Conservation (phyloP, 2,888 invertebrate species). For the Agrypnus murinus region DNA sequence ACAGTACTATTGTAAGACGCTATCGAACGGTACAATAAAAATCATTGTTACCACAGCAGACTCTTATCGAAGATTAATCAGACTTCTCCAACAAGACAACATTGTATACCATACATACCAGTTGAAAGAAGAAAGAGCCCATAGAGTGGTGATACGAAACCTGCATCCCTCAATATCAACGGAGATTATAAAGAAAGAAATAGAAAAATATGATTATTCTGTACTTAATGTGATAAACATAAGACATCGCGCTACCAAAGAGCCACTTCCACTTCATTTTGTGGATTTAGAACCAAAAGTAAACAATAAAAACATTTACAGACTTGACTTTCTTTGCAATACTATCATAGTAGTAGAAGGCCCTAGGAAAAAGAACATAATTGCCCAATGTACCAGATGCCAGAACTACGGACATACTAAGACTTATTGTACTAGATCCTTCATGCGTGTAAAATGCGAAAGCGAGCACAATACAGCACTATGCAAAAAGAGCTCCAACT, state of each 20-base stretch:
- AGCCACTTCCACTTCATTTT: neutral
- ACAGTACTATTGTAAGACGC: neutral
- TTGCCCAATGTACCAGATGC: slow-evolving; percentile 24
- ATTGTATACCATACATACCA: neutral
- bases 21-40: neutral
- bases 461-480: too few relatives aligned
- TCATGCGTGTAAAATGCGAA: too few relatives aligned
- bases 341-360: neutral
- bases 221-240: slow-evolving; percentile 7
- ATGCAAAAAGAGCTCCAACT: too few relatives aligned
- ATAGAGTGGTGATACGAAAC: neutral
- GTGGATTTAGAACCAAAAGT: slow-evolving; percentile 13
- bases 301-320: slow-evolving; percentile 21
- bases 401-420: too few relatives aligned
- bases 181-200: slow-evolving; percentile 2
- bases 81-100: neutral
- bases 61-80: slow-evolving; percentile 1
- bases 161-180: neutral
- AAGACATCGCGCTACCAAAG: slow-evolving; percentile 12
- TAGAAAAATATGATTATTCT: slow-evolving; percentile 5
- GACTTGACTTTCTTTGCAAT: neutral
- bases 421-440: too few relatives aligned
- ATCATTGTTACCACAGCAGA: neutral
- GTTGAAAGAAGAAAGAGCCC: neutral
- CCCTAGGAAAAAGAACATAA: too few relatives aligned